Evolutionary conservation across 2,888 invertebrate species (phyloP).

Genomic region (Drosophila neonasuta): DNA sequence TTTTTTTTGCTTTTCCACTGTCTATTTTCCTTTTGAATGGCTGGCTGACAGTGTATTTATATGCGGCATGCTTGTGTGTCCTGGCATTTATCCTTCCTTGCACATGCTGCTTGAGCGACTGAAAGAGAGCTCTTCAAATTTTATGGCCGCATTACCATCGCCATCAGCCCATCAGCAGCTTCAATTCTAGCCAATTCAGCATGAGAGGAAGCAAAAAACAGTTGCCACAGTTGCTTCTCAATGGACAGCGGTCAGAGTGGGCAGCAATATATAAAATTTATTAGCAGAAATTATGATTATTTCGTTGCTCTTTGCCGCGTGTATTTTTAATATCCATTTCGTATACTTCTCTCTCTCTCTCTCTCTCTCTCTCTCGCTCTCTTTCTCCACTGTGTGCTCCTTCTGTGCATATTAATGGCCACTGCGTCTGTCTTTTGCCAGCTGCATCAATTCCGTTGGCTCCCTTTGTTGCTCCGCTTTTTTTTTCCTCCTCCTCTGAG

Average conservation of each 20-base stretch:
- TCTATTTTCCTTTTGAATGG: conserved; percentile 3
- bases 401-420: conserved; percentile 72
- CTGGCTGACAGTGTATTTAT: conserved; percentile 19
- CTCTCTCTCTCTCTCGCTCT: not conserved
- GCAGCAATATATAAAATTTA: conserved; percentile 75
- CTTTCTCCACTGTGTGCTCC: conserved; percentile 6
- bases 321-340: conserved; percentile 75
- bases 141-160: conserved; percentile 69
- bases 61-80: conserved; percentile 18
- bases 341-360: conserved; percentile 24
- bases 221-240: not conserved
- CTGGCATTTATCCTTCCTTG: conserved; percentile 40
- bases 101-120: conserved; percentile 38
- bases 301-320: conserved; percentile 73
- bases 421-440: conserved; percentile 59
- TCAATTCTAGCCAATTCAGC: conserved; percentile 51
- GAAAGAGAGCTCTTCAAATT: conserved; percentile 55
- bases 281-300: conserved; percentile 78
- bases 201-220: conserved; percentile 29
- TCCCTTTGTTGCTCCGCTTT: conserved; percentile 19
- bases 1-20: not conserved
- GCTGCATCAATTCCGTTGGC: conserved; percentile 70
- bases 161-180: conserved; percentile 19
- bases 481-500: conserved; percentile 34
- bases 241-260: conserved; percentile 36